Percentiles rank a stretch among this genome's conserved stretches.
Conservation (phyloP, 1,140 invertebrate species). For the Temnothorax longispinosus region DNA sequence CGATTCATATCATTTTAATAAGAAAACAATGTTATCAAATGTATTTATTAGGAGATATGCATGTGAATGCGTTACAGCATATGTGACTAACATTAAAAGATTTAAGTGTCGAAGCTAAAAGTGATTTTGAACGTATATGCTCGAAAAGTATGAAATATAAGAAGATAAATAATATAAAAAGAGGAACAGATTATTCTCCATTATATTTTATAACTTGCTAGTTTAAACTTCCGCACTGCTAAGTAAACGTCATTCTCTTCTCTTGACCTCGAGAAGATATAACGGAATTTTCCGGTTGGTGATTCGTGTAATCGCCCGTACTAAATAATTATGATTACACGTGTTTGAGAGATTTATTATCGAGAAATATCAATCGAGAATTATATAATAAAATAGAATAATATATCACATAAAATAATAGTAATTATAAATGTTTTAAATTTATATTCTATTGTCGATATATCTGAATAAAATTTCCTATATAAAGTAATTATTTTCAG, state of each 20-base stretch:
- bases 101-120: neutral
- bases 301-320: neutral
- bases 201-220: neutral
- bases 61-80: neutral
- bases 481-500: neutral
- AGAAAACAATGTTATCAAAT: neutral
- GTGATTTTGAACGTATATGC: neutral
- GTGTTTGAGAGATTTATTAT: neutral
- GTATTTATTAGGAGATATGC: neutral
- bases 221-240: neutral
- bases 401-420: neutral
- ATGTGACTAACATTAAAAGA: neutral
- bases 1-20: neutral
- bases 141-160: neutral
- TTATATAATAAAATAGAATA: neutral
- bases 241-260: slow-evolving; percentile 13
- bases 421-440: neutral
- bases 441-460: neutral
- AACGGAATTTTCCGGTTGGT: slow-evolving; percentile 21
- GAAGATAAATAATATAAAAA: neutral
- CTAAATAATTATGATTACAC: neutral
- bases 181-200: neutral
- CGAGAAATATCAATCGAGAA: neutral
- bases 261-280: slow-evolving; percentile 36
- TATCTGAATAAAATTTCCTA: neutral